Base-by-base conservation (phyloP, 2,113 vertebrate species). In the Cromileptes altivelis region DNA sequence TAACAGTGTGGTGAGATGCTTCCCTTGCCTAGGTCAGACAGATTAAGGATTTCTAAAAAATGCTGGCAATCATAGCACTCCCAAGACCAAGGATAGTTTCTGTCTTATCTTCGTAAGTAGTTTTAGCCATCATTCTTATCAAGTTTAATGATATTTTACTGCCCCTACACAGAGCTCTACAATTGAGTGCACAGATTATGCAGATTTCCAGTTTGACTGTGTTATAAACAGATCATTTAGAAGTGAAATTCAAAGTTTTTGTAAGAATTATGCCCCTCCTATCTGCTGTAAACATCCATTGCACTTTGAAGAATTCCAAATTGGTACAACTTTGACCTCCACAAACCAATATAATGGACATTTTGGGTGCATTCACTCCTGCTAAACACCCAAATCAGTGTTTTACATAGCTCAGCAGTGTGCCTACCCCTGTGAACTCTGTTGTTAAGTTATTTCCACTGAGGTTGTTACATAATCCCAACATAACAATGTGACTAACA, bases 381-480 rank as follows among this genome's bases (percentile, higher is more conserved):
- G 42, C 25, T 27, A 25, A 49, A 40, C 12, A 42, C 37, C n/a
- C 23, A 75, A 17, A 0, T 33, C 56, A 65, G 47, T 37, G 3
- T 71, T 77, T 49, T 1, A 37, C 19, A 70, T 25, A 47, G 19
- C 61, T 27, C 42, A 23, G 17, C 15, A 19, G n/a, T n/a, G 49
- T 80, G 18, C 13, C 42, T 30, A 9, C 58, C 33, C 47, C 8
- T 19, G 50, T 47, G 2, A 78, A 19, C 63, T 62, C 2, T 52
- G 25, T 27, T 47, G 25, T 18, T 0, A 76, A 14, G 17, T 56
- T n/a, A 75, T 63, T 33, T 85, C 67, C 52, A 76, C 3, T 55
- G 0, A 68, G 19, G 23, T 10, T 62, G 27, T 49, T 65, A 53
- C 15, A 77, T 60, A 45, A 13, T 60, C 6, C 10, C 37, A 50